A percentile compares a stretch with the other conserved stretches of the same genome.
These are phyloP conservation scores for Colletes latitarsis DNA, from an alignment of 1,140 invertebrate genomes.

Conservation along the genomic window DNA sequence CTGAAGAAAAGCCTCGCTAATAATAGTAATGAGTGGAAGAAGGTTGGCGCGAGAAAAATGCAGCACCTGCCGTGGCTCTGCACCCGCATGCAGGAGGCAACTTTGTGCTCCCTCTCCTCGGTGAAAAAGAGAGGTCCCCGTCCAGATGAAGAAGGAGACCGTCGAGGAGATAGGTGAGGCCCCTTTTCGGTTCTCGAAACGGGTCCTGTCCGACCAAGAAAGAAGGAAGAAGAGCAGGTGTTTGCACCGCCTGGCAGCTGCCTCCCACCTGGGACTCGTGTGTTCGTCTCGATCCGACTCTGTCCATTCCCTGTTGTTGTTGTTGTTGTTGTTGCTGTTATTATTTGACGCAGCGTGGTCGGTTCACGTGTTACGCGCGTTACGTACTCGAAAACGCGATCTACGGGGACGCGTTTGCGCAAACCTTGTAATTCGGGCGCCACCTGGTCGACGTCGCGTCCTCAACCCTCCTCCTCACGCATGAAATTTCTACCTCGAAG, in stretches of 20 bases:
- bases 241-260: constrained; percentile 73
- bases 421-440: constrained; percentile 44
- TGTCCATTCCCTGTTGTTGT: constrained; percentile 47
- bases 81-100: constrained; percentile 69
- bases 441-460: constrained; percentile 52
- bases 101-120: neutral
- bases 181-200: constrained; percentile 60
- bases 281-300: constrained; percentile 25
- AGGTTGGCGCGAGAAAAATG: constrained; percentile 48
- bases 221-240: constrained; percentile 74
- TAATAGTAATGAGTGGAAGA: constrained; percentile 71
- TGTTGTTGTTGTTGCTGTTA: constrained; percentile 52
- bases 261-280: constrained; percentile 74
- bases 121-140: constrained; percentile 12
- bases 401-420: constrained; percentile 9
- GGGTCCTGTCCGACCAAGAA: constrained; percentile 55
- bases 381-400: neutral
- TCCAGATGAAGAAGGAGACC: neutral
- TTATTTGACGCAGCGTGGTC: neutral
- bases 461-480: constrained; percentile 26
- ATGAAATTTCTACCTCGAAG: constrained; percentile 36
- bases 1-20: constrained; percentile 57
- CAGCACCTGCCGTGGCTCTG: constrained; percentile 68
- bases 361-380: constrained; percentile 29
- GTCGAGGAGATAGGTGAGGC: constrained; percentile 38